A percentile compares a stretch with the other conserved stretches of the same genome.
phyloP scores from a whole-genome alignment of 2,797 vertebrate species.

The Chaetodon trifasciatus region DNA sequence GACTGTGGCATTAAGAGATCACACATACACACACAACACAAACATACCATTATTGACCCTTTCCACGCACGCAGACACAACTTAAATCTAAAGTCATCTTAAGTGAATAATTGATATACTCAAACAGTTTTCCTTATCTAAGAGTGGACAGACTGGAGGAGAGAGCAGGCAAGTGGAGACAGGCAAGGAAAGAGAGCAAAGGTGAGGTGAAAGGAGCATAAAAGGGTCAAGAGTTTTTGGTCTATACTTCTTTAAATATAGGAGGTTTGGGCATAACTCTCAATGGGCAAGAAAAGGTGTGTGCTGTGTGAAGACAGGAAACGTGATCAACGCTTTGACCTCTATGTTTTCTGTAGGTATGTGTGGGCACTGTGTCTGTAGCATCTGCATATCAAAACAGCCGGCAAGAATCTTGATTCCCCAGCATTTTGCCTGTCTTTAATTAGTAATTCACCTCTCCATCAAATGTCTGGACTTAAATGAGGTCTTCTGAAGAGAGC shows the following conservation, averaged over 20 bases:
- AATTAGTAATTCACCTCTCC: constrained; percentile 56
- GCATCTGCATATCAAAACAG: constrained; percentile 15
- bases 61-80: constrained; percentile 1
- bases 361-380: not conserved
- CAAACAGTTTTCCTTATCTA: constrained; percentile 34
- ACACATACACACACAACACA: constrained; percentile 21
- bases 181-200: constrained; percentile 27
- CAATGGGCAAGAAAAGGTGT: constrained; percentile 18
- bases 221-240: not conserved
- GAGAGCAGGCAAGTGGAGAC: constrained; percentile 16
- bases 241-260: constrained; percentile 30
- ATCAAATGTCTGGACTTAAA: constrained; percentile 57
- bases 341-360: constrained; percentile 1
- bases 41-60: not conserved
- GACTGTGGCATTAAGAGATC: constrained; percentile 35
- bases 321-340: constrained; percentile 11
- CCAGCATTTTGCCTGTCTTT: constrained; percentile 26
- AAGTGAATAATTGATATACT: constrained; percentile 54
- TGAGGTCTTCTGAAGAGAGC: constrained; percentile 63
- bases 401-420: constrained; percentile 18
- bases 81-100: constrained; percentile 31
- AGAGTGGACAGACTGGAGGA: constrained; percentile 15
- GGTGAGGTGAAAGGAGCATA: constrained; percentile 20
- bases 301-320: constrained; percentile 45
- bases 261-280: constrained; percentile 24